phyloP scores from a whole-genome alignment of 2,113 vertebrate genomes.

The Myotis brandtii region DNA sequence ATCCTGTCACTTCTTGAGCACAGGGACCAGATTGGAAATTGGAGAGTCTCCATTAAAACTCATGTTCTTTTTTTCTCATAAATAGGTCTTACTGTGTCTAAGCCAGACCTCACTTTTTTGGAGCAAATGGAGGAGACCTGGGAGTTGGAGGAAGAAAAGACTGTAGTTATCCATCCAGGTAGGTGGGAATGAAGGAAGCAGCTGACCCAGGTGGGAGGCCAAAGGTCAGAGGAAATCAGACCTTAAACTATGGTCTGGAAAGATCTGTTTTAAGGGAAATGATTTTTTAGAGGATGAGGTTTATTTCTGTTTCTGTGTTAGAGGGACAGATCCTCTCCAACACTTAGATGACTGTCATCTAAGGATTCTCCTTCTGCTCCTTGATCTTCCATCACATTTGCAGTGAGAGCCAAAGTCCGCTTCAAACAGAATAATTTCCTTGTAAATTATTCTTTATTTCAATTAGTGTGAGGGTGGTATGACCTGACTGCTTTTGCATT shows the following conservation, averaged over 20 bases:
- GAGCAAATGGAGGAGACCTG: not conserved
- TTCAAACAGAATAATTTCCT: not conserved
- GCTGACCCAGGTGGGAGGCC: not conserved
- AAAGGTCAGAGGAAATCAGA: not conserved
- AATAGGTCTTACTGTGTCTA: not conserved
- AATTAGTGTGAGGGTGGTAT: too few species aligned
- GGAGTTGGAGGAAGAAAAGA: not conserved
- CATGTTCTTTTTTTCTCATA: not conserved
- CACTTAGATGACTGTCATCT: not conserved
- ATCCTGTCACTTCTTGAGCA: not conserved
- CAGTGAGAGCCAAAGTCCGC: not conserved
- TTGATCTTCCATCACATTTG: too few species aligned
- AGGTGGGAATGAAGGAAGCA: not conserved
- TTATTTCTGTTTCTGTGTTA: not conserved
- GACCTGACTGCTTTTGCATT: rapidly evolving
- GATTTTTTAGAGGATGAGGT: not conserved
- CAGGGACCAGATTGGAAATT: not conserved
- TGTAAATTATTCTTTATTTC: too few species aligned
- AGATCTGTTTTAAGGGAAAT: not conserved
- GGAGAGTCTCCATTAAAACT: not conserved
- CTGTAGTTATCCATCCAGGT: not conserved
- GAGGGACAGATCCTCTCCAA: not conserved
- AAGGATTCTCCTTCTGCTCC: not conserved
- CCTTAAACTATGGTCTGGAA: not conserved
- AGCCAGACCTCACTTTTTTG: not conserved